Evolutionary conservation across 1,140 invertebrate genomes (phyloP), one percentile per base, ranked within the genome.

Genomic region (Bombus superbus): DNA sequence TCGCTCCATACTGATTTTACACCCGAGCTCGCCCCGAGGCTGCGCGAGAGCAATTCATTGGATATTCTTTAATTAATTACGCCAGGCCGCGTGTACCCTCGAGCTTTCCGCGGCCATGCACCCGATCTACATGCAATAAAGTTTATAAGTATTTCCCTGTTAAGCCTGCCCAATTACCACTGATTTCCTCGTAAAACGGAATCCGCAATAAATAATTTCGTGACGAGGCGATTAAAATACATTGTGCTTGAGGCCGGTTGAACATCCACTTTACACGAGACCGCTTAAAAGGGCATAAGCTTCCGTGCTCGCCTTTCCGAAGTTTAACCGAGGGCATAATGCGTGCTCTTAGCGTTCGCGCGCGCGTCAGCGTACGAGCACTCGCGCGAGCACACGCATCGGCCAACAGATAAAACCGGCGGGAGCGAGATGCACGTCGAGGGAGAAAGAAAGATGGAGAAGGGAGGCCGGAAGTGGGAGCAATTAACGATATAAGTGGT

Each of bases 401-500:
- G 76, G 57, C n/a, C 66, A 59, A 57, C 47, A 71, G 57, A 53
- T 66, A 72, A 75, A 71, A n/a, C 72, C 32, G 4, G 81, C 42
- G 42, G 25, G 62, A 79, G 71, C 2, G 66, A 66, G 82, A 69
- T 73, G n/a, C 38, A 66, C 38, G 76, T 57, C 35, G 74, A 88
- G 68, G 68, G 66, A 66, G 47, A 15, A 69, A 73, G 8, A 71
- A 38, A 28, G 62, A 47, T 22, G 35, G 44, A 59, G 71, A 40
- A 69, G 76, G 82, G 66, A 81, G 88, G 62, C 89, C 94, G 95
- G 95, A 95, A 95, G 95, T 94, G 91, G 92, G 94, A 94, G 94
- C 95, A 95, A 95, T 95, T 95, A 95, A 95, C 95, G 94, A 95
- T 95, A 94, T 95, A 95, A 95, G 95, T 95, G 95, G 94, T 95